Evolutionary conservation across 2,888 invertebrate species (phyloP), one percentile per base, ranked within the genome.

Genomic region (Clunio marinus): DNA sequence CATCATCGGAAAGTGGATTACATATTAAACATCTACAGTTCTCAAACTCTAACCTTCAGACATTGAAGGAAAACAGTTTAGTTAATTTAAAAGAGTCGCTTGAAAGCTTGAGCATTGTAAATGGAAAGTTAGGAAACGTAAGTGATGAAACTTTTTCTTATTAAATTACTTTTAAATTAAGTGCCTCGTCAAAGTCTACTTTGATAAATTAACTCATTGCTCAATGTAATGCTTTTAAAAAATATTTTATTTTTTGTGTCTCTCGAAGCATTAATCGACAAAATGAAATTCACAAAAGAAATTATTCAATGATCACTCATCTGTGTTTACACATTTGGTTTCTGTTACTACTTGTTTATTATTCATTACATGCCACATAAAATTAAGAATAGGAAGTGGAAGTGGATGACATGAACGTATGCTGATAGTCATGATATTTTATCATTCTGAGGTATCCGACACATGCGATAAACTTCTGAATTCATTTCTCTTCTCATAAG

Each of bases 61-160:
- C 86, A 70, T 82, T 92, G 77, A 88, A 84, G 76, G 89, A 90
- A 77, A 86, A 86, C 75, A 86, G 88, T 71, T 83, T 91, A 74
- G 80, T 83, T 74, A 85, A 86, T 73, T 80, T 91, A 71, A 86
- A 86, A 76, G 84, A 86, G 75, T 87, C 88, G 75, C 81, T 91
- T 75, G 90, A 91, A 80, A 89, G 90, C 46, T 80, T 92, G 74
- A 88, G 88, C 75, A 83, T 92, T 74, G 84, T 88, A 71, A 88
- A 89, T 70, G 88, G 91, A 71, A 88, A 88, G 75, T 73, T 79
- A 72, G 74, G 75, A 69, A 78, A 79, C 77, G 79, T 79, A 76
- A 73, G 76, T 69, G 69, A 59, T n/a, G n/a, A n/a, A n/a, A n/a
- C n/a, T n/a, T n/a, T n/a, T n/a, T n/a, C 45, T 32, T 7, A 45